Evolutionary conservation across 1,140 invertebrate species (phyloP), one percentile per base, ranked within the genome.

Genomic region (Temnothorax longispinosus): DNA sequence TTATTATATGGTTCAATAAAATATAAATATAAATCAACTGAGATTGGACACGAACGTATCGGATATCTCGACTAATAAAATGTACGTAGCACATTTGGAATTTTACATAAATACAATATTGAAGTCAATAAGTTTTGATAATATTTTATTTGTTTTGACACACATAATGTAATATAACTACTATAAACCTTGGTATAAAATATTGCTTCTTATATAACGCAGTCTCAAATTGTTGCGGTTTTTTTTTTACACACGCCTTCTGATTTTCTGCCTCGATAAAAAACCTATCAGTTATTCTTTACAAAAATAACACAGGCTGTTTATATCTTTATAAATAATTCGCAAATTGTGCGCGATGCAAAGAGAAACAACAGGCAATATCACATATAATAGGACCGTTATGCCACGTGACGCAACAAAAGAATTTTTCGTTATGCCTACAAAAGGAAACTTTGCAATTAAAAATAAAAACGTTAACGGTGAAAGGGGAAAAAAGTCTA

Each of bases 81-180:
- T 47, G 84, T 67, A 18, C 88, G 62, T 86, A 89, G 72, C 88
- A 89, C 81, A 72, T 91, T 88, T 15, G 89, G 44, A 92, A 47
- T 47, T 92, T 90, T 88, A 93, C 89, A 92, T 87, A 87, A 91
- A 88, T 87, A 86, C 85, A 88, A 88, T 89, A 87, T 91, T 64
- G 77, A 91, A 89, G 81, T 93, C 72, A 87, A 87, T 89, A 75
- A 86, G 88, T 84, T 88, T 92, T 91, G 89, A 92, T 56, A 90
- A 71, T 88, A 91, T 77, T 91, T 93, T 92, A 93, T 92, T 91
- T 92, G 52, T 80, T 87, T 81, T 69, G 74, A 75, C 67, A 89
- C 6, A 77, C 62, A 78, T 87, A 87, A 87, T 62, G 65, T 88
- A 86, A 87, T 85, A 92, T 91, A 86, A 27, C 60, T 60, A 44